phyloP scores from a whole-genome alignment of 2,888 invertebrate species.

The Ptychoptera albimana region DNA sequence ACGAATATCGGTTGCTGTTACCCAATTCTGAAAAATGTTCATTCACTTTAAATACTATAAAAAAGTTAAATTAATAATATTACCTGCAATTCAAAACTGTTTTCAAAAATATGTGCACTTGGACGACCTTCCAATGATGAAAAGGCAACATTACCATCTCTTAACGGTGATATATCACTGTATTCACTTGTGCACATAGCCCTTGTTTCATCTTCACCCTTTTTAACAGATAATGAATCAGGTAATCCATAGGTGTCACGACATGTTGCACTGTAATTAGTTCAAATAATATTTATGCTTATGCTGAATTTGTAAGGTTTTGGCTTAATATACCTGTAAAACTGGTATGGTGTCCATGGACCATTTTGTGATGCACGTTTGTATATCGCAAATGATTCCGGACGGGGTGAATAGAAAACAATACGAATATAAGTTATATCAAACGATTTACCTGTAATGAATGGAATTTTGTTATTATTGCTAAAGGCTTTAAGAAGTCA shows the following conservation, averaged over 20 bases:
- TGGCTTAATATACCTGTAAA: conserved; percentile 53
- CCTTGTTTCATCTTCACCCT: conserved; percentile 69
- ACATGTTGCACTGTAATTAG: conserved; percentile 63
- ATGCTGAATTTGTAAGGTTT: too few relatives aligned
- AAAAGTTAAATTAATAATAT: conserved; percentile 11
- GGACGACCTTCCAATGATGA: conserved; percentile 90
- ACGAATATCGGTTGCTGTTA: conserved; percentile 86
- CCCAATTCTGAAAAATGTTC: conserved; percentile 62
- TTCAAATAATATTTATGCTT: too few relatives aligned
- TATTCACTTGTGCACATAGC: conserved; percentile 98
- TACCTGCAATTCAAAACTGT: conserved; percentile 79
- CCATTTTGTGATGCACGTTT: conserved; percentile 65
- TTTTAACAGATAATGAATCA: conserved; percentile 52
- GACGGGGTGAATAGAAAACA: conserved; percentile 87
- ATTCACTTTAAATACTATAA: conserved; percentile 5
- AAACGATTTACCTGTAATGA: conserved; percentile 71
- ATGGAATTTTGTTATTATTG: too few relatives aligned
- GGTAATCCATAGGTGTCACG: conserved; percentile 77
- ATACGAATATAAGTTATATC: conserved; percentile 94
- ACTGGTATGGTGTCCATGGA: conserved; percentile 80
- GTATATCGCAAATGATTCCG: conserved; percentile 94
- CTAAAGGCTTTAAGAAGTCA: not conserved
- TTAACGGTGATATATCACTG: conserved; percentile 91
- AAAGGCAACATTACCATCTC: conserved; percentile 89
- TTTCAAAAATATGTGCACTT: conserved; percentile 82